Conservation (phyloP, 2,797 vertebrate genomes). For the Distichodus sexfasciatus region DNA sequence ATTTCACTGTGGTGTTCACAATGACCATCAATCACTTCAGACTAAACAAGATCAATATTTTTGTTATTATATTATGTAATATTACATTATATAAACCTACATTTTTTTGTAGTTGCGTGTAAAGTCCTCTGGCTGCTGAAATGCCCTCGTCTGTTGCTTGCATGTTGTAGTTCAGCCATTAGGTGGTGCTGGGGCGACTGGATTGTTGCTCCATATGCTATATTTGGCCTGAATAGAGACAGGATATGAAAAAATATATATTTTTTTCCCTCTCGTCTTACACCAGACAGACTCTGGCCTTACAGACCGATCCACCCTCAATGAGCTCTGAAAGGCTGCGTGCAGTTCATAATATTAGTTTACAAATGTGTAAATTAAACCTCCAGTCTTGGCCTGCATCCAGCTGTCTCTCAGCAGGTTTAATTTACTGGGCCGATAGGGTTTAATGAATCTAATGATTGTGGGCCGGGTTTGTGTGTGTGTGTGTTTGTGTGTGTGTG, state of each 20-base stretch:
- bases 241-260: background rate
- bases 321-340: background rate
- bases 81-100: too few species aligned
- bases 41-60: too few species aligned
- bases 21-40: too few species aligned
- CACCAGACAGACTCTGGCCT: background rate
- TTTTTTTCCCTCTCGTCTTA: background rate
- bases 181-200: conserved; percentile 26
- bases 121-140: background rate
- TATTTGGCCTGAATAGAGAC: background rate
- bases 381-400: conserved; percentile 21
- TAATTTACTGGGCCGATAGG: conserved; percentile 41
- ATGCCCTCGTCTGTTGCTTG: background rate
- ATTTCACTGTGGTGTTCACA: too few species aligned
- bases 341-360: conserved; percentile 12
- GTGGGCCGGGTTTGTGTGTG: background rate
- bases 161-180: conserved; percentile 9
- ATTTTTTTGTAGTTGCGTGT: background rate
- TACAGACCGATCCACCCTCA: background rate
- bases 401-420: conserved; percentile 36
- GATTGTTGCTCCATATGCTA: background rate
- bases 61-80: too few species aligned
- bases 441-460: conserved; percentile 47
- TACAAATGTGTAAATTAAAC: conserved; percentile 39
- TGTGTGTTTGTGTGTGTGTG: conserved; percentile 11